phyloP scores from a whole-genome alignment of 1,140 invertebrate genomes.

The Hermetia illucens region DNA sequence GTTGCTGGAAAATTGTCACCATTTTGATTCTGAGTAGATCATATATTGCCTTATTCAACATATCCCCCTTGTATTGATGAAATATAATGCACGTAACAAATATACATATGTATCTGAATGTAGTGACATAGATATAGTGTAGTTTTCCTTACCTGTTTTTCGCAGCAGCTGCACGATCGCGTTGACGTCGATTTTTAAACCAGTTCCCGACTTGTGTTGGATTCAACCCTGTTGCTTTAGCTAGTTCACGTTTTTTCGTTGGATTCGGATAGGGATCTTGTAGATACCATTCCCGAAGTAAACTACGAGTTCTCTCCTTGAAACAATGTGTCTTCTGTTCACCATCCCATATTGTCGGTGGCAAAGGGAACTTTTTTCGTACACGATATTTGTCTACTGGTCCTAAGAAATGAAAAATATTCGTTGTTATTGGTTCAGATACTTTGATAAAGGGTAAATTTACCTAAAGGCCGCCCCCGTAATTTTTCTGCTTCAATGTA shows the following conservation, averaged over 20 bases:
- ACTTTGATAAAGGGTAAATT: slow-evolving; percentile 5
- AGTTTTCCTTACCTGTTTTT: slow-evolving; percentile 89
- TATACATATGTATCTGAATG: too few relatives aligned
- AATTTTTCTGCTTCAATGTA: slow-evolving; percentile 97
- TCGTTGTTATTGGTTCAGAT: neutral
- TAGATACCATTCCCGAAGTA: slow-evolving; percentile 95
- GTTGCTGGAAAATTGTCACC: too few relatives aligned
- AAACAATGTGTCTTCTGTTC: slow-evolving; percentile 99
- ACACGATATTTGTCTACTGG: slow-evolving; percentile 99
- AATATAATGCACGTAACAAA: too few relatives aligned
- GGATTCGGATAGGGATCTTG: slow-evolving; percentile 99
- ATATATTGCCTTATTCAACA: too few relatives aligned
- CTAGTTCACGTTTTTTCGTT: slow-evolving; percentile 95
- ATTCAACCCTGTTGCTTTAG: slow-evolving; percentile 92
- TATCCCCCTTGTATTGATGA: too few relatives aligned
- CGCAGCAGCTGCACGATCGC: slow-evolving; percentile 95
- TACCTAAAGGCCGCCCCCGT: slow-evolving; percentile 76
- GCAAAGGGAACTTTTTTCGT: slow-evolving; percentile 96
- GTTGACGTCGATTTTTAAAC: slow-evolving; percentile 98
- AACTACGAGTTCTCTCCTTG: slow-evolving; percentile 90
- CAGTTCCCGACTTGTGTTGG: slow-evolving; percentile 99
- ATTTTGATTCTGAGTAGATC: too few relatives aligned
- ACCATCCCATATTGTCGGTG: slow-evolving; percentile 99
- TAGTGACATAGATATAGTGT: neutral
- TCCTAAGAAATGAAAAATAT: slow-evolving; percentile 30